Evolutionary conservation across 2,888 invertebrate species (phyloP), one percentile per base, ranked within the genome.

Genomic region (Chirona hameri): DNA sequence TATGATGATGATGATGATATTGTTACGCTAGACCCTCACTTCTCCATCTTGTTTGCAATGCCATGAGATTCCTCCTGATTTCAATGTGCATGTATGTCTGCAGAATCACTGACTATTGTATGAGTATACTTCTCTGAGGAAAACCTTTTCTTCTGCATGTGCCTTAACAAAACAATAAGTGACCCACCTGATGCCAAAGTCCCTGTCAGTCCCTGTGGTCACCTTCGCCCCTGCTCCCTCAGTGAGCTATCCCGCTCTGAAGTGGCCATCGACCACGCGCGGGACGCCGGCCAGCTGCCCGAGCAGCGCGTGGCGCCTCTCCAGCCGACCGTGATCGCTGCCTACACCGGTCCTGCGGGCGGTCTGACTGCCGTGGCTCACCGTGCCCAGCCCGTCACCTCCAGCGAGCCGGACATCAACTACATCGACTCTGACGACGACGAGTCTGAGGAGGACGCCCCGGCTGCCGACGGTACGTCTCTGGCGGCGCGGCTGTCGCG

Each of bases 301-400:
- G 86, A 88, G 83, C 87, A 88, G 69, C 87, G 88, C 84, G 84
- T 90, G 69, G 87, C 91, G 90, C 85, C 91, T 89, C 85, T 90
- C 29, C 86, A 87, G 31, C 86, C 87, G 60, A 90, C 91, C 81
- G 89, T 94, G 82, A 89, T 92, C 83, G 92, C 93, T 18, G 93
- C 94, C 82, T 92, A 92, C 86, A 93, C 95, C 0, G 96, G 96
- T 15, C 96, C 96, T 0, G 93, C 93, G 86, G 93, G 92, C 83
- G 96, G 96, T 0, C 90, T 96, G 7, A 93, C 93, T 0, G 91
- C 92, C 81, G 93, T 94, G 46, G 92, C 92, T 87, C 89, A 91
- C 15, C 86, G 81, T 92, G 92, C 88, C 82, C 85, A 83, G 81
- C 82, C 84, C 55, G 89, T 93, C 84, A 91, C 91, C 83, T 90